Conservation (phyloP, 2,113 vertebrate species). For the Vidua chalybeata region DNA sequence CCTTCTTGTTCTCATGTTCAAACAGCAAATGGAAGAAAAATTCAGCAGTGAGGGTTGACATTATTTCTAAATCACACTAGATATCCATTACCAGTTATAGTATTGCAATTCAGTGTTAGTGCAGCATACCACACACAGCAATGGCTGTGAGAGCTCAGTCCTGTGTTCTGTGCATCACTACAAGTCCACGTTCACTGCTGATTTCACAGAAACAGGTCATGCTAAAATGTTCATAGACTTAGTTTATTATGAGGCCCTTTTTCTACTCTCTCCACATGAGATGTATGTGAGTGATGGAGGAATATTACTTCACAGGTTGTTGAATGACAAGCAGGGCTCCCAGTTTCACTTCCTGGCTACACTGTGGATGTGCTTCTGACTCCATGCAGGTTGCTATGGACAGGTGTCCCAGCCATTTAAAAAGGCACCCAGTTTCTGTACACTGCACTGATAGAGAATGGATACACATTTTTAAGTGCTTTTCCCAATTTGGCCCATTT, state of each 20-base stretch:
- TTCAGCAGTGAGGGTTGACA: conserved; percentile 3
- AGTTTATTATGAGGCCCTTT: not conserved
- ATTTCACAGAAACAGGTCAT: not conserved
- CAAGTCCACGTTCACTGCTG: not conserved
- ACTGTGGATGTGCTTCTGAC: not conserved
- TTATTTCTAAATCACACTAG: conserved; percentile 18
- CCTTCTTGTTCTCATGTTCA: conserved; percentile 50
- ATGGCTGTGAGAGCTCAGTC: not conserved
- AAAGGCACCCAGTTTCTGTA: not conserved
- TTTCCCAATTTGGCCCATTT: not conserved
- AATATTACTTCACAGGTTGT: not conserved
- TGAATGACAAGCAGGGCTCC: not conserved
- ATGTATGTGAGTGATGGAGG: not conserved
- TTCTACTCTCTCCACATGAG: not conserved
- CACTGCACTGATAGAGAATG: not conserved
- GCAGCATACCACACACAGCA: not conserved
- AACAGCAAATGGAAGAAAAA: conserved; percentile 33
- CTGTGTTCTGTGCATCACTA: not conserved
- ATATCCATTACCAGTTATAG: not conserved
- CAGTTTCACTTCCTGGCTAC: not conserved
- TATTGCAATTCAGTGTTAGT: not conserved
- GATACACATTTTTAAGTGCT: not conserved
- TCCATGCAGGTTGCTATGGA: not conserved
- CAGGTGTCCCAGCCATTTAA: not conserved
- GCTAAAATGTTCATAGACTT: not conserved